Base-by-base conservation (phyloP, 2,888 invertebrate genomes). In the Torymus texanus region DNA sequence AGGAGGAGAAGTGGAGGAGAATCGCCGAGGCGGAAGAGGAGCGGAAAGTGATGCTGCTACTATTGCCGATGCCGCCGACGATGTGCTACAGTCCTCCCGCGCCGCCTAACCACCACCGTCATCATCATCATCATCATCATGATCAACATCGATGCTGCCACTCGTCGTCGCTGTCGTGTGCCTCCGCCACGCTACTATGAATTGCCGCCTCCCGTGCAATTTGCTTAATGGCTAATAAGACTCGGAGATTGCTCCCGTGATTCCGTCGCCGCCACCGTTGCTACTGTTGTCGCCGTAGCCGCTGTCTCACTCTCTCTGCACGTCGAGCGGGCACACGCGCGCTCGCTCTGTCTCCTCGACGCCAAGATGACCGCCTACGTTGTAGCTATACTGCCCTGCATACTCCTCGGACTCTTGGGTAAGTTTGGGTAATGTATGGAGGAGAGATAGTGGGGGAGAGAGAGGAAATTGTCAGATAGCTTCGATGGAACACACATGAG, bases 341-440 rank as follows among this genome's bases (percentile, higher is more conserved):
- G 14, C 18, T 50, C 14, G 16, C 21, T 61, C 51, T 53, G 55
- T 13, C 51, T 55, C 21, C 50, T 18, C 56, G 29, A 68, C 50
- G 86, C 85, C 87, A 87, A 85, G 83, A 89, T 89, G 89, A 86
- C 85, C 83, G 86, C 86, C 85, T 87, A 87, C 84, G 84, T 85
- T 83, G 41, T 41, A 8, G 87, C 85, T 82, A 86, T 88, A 88
- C 85, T 87, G 85, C 86, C 88, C 84, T 87, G 86, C 84, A 84
- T 89, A 84, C 83, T 87, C 84, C 84, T 90, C 82, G 88, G 88
- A 83, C 86, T 89, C 83, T 85, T 89, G 86, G 90, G 90, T 90
- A 88, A 88, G 84, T 85, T 2, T 53, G 53, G 5, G 41, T 41
- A 41, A 41, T 41, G 8, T 41, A 8, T 41, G 0, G 8, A 41